Evolutionary conservation across 2,888 invertebrate genomes (phyloP).

Genomic region (Teinopalpus imperialis): DNA sequence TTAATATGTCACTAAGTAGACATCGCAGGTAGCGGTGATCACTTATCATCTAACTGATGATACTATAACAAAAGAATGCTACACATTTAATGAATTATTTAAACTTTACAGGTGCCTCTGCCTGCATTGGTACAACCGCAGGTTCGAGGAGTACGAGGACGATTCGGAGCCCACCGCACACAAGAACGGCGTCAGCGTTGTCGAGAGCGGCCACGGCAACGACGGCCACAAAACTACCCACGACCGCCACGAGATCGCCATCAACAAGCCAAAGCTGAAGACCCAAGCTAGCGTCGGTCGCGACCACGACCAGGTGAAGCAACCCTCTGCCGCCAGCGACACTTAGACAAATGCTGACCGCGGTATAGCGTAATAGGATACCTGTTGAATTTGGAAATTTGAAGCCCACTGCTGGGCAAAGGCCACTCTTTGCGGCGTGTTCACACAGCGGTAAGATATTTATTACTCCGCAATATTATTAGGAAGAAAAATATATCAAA

Average conservation of each 20-base stretch:
- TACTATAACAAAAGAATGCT: no score
- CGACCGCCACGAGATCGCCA: slow-evolving; percentile 32
- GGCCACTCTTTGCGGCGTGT: slow-evolving; percentile 8
- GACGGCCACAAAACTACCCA: slow-evolving; percentile 27
- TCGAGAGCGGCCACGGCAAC: slow-evolving; percentile 55
- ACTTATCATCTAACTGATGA: no score
- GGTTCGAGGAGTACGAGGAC: slow-evolving; percentile 66
- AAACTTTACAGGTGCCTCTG: slow-evolving; percentile 82
- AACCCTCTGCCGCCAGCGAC: slow-evolving; percentile 70
- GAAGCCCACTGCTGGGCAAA: slow-evolving; percentile 10
- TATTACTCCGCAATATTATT: no score
- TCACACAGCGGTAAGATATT: no score
- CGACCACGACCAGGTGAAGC: slow-evolving; percentile 82
- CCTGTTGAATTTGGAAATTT: slow-evolving; percentile 30
- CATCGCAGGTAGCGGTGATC: no score
- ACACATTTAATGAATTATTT: no score
- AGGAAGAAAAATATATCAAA: no score
- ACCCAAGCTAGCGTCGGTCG: slow-evolving; percentile 74
- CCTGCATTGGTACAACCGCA: slow-evolving; percentile 83
- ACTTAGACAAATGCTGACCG: slow-evolving; percentile 59
- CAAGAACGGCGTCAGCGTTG: slow-evolving; percentile 71
- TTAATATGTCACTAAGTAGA: no score
- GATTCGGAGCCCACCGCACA: slow-evolving; percentile 64
- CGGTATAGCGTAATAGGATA: slow-evolving; percentile 38
- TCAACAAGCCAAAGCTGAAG: slow-evolving; percentile 60